A percentile compares a stretch with the other conserved stretches of the same genome.
Evolutionary conservation across 1,140 invertebrate species (phyloP).

Genomic region (Drosophila carrolli): DNA sequence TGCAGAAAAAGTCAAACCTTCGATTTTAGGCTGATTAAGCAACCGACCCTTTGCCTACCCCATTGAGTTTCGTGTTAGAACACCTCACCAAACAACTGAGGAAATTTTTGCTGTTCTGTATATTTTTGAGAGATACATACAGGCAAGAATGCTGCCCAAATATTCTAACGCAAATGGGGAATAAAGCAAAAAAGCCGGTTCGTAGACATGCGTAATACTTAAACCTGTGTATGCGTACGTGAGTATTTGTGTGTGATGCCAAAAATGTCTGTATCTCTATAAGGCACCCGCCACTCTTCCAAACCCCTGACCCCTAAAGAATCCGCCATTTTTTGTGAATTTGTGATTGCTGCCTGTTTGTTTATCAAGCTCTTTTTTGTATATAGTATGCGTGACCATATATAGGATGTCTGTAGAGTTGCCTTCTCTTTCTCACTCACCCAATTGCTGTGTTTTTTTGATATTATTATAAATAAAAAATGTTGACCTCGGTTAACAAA

Average conservation of each 20-base stretch:
- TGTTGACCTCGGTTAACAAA: constrained; percentile 76
- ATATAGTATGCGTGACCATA: constrained; percentile 3
- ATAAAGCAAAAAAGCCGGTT: constrained; percentile 67
- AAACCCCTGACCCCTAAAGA: constrained; percentile 3
- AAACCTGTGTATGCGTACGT: constrained; percentile 3
- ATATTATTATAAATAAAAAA: constrained; percentile 39
- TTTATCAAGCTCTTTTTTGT: constrained; percentile 31
- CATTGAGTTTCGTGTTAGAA: constrained; percentile 74
- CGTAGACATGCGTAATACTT: constrained; percentile 70
- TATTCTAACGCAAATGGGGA: constrained; percentile 56
- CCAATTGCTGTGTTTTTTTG: constrained; percentile 11
- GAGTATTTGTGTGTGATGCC: constrained; percentile 18
- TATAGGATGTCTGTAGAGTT: constrained; percentile 2
- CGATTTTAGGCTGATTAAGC: constrained; percentile 7
- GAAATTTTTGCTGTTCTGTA: constrained; percentile 15
- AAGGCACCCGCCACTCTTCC: not conserved
- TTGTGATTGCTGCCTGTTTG: constrained; percentile 29
- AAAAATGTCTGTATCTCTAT: constrained; percentile 45
- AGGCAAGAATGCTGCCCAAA: constrained; percentile 5
- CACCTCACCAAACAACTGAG: constrained; percentile 16
- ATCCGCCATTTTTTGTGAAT: constrained; percentile 51
- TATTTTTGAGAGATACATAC: constrained; percentile 50
- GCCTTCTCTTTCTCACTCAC: constrained; percentile 6
- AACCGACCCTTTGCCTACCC: constrained; percentile 71
- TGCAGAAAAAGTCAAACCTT: not conserved